These are phyloP conservation scores for Drosophila auraria DNA, from an alignment of 1,140 invertebrate genomes.

Conservation along the genomic window DNA sequence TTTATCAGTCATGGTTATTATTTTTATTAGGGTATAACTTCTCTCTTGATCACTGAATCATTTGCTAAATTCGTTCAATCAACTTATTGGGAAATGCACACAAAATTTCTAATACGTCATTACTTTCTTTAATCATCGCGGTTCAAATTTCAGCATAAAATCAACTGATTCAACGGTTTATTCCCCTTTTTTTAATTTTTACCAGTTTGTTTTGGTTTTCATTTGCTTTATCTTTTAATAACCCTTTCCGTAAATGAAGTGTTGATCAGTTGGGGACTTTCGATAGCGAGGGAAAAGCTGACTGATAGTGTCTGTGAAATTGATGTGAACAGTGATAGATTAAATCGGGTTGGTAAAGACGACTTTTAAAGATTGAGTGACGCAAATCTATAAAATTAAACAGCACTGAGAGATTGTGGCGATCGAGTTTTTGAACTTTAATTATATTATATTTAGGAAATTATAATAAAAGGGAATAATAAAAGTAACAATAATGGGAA, in stretches of 20 bases:
- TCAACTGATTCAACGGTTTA: constrained; percentile 3
- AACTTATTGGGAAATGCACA: neutral
- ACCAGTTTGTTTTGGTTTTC: constrained; percentile 29
- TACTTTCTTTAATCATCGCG: neutral
- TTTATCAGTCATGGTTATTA: constrained; percentile 69
- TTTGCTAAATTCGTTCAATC: constrained; percentile 30
- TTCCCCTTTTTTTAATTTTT: neutral
- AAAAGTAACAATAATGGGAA: neutral
- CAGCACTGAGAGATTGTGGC: neutral
- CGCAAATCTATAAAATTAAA: constrained; percentile 18
- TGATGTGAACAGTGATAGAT: constrained; percentile 16
- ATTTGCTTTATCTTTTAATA: constrained; percentile 26
- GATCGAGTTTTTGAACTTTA: too few relatives aligned
- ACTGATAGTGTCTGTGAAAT: constrained; percentile 19
- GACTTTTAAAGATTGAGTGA: constrained; percentile 9
- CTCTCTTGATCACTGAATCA: constrained; percentile 45
- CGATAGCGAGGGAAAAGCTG: constrained; percentile 25
- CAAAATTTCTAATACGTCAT: constrained; percentile 3
- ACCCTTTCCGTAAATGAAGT: neutral
- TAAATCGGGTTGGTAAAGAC: constrained; percentile 14
- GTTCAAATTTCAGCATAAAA: constrained; percentile 11
- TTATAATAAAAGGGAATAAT: too few relatives aligned
- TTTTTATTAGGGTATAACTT: constrained; percentile 6
- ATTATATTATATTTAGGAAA: too few relatives aligned
- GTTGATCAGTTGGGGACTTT: neutral